Conservation (phyloP, 2,113 vertebrate genomes). For the Gracilinanus agilis region DNA sequence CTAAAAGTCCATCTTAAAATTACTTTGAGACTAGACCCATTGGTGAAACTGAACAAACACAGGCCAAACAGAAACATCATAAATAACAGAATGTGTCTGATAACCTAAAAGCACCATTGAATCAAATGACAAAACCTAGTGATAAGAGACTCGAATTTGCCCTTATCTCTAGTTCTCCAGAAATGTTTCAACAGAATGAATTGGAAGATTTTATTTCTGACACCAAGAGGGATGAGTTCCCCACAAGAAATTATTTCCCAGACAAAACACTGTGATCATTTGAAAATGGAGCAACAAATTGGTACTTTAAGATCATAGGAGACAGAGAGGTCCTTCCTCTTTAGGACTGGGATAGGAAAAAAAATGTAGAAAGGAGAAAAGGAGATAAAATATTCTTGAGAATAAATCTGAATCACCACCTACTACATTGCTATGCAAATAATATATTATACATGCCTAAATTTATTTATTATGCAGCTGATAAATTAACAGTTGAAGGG, state of each 20-base stretch:
- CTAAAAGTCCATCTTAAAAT: constrained; percentile 58
- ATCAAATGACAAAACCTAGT: constrained; percentile 1
- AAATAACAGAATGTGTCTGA: constrained; percentile 50
- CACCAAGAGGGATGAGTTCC: constrained; percentile 21
- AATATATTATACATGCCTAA: background rate
- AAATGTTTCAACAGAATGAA: constrained; percentile 49
- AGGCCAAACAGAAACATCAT: constrained; percentile 29
- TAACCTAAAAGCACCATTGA: constrained; percentile 11
- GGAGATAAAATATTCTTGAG: constrained; percentile 7
- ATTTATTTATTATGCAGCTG: background rate
- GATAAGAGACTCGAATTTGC: constrained; percentile 39
- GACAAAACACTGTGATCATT: constrained; percentile 3
- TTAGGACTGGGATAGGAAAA: background rate
- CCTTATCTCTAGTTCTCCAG: constrained; percentile 60
- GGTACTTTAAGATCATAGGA: constrained; percentile 43
- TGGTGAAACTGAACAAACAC: constrained; percentile 38
- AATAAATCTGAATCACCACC: background rate
- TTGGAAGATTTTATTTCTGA: constrained; percentile 57
- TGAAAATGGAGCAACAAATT: constrained; percentile 40
- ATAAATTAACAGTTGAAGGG: background rate
- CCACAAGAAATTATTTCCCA: constrained; percentile 23
- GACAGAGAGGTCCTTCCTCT: background rate
- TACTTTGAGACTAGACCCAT: background rate
- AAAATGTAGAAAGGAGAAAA: background rate
- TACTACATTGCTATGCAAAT: constrained; percentile 18